These are phyloP conservation scores for Rallus crepitans DNA, from an alignment of 2,797 vertebrate species.

Conservation along the genomic window DNA sequence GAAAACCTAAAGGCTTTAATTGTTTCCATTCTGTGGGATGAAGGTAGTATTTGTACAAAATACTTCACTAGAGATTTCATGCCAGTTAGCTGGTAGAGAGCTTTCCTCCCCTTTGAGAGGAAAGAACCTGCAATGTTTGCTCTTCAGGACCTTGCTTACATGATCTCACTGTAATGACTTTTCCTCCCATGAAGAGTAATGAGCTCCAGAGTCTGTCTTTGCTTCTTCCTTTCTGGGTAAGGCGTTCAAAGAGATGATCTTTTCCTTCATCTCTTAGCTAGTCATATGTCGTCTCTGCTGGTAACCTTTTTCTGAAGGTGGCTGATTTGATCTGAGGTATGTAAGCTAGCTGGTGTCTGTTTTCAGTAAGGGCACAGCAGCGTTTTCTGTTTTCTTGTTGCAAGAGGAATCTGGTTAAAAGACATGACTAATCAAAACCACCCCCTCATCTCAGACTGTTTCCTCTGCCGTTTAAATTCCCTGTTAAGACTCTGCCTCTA, in stretches of 20 bases:
- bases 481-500: background rate
- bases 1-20: background rate
- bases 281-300: background rate
- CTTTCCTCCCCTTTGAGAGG: background rate
- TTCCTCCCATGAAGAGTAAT: background rate
- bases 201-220: background rate
- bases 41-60: background rate
- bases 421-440: background rate
- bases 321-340: background rate
- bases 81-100: background rate
- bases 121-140: background rate
- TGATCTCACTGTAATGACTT: background rate
- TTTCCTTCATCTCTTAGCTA: background rate
- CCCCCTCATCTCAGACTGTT: background rate
- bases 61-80: background rate
- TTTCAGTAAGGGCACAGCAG: background rate
- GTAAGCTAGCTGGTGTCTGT: background rate
- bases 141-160: background rate
- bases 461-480: background rate
- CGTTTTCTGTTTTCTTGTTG: background rate
- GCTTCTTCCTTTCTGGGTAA: background rate
- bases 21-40: background rate
- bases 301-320: background rate
- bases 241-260: background rate
- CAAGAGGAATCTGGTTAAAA: background rate